Evolutionary conservation across 2,113 vertebrate species (phyloP), one percentile per base, ranked within the genome.

Genomic region (Paedocypris sp.): DNA sequence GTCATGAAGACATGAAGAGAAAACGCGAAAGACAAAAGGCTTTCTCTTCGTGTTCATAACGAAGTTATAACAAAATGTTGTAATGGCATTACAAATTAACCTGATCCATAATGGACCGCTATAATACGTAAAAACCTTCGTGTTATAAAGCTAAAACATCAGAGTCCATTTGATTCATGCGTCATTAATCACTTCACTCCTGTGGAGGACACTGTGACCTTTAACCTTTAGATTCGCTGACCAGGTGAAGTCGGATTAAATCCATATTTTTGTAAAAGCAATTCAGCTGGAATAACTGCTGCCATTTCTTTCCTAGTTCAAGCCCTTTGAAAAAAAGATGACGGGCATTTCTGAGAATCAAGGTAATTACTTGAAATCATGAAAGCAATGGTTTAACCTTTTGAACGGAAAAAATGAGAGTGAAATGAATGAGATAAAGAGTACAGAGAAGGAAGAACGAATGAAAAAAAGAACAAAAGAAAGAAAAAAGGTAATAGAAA

Each of bases 301-400:
- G 42, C 43, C 18, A n/a, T 60, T 35, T 53, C 58, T 12, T 62
- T 65, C 59, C 49, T 52, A 66, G 66, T 66, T 72, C 51, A 58
- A 42, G 60, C 62, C 64, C 64, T 67, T 69, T 48, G 46, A 51
- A 60, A 69, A 62, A 60, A 31, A n/a, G 71, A 33, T 75, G 75
- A 81, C 57, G 75, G 79, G 79, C 74, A 57, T 51, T 0, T 41
- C 60, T 76, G 70, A 64, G 75, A 81, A 82, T 80, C 77, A 79
- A 29, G 32, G 60, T 82, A 80, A 84, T 80, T 64, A 75, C 29
- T 73, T 10, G 67, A 39, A 77, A 73, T 59, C 61, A 38, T 67
- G 50, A 72, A 66, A 78, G 62, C 62, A 23, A 66, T 62, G 49
- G 35, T 23, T 16, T 53, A 3, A 38, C 42, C 36, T 19, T 41